Percentiles rank a stretch among this genome's conserved stretches.
phyloP scores from a whole-genome alignment of 1,140 invertebrate genomes.

The Drosophila burlai region DNA sequence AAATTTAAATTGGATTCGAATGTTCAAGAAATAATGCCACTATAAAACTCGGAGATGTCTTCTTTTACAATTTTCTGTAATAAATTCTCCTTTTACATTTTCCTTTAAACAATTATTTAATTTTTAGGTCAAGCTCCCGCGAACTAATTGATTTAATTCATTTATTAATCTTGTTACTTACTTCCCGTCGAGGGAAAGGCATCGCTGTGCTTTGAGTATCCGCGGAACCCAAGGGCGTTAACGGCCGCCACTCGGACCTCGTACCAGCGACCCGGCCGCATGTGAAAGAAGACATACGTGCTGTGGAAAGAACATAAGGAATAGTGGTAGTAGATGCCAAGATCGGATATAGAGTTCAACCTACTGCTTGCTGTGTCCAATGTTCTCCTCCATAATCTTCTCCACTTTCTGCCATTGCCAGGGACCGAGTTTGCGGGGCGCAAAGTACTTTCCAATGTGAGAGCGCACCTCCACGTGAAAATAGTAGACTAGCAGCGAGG shows the following conservation, averaged over 20 bases:
- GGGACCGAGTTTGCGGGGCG: slow-evolving; percentile 86
- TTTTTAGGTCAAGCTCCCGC: background rate
- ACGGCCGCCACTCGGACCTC: slow-evolving; percentile 91
- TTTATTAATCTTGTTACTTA: slow-evolving; percentile 51
- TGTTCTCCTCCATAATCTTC: slow-evolving; percentile 71
- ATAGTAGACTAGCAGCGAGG: slow-evolving; percentile 68
- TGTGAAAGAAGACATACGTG: slow-evolving; percentile 86
- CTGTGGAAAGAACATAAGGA: slow-evolving; percentile 32
- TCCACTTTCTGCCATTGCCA: slow-evolving; percentile 86
- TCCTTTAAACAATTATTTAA: background rate
- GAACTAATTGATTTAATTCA: background rate
- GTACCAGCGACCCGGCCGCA: slow-evolving; percentile 91
- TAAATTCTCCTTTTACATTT: background rate
- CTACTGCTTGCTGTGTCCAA: slow-evolving; percentile 60
- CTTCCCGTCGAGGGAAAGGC: slow-evolving; percentile 88
- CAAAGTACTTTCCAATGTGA: slow-evolving; percentile 86
- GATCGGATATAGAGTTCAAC: slow-evolving; percentile 5
- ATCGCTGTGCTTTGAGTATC: slow-evolving; percentile 88
- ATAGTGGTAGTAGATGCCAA: background rate
- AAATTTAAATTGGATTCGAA: too few relatives aligned
- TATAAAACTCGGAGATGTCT: background rate
- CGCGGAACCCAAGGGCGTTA: slow-evolving; percentile 89
- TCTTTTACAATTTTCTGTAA: too few relatives aligned
- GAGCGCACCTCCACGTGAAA: slow-evolving; percentile 87
- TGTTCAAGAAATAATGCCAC: background rate